phyloP scores from a whole-genome alignment of 2,113 vertebrate species.

The Rhynchomys soricoides region DNA sequence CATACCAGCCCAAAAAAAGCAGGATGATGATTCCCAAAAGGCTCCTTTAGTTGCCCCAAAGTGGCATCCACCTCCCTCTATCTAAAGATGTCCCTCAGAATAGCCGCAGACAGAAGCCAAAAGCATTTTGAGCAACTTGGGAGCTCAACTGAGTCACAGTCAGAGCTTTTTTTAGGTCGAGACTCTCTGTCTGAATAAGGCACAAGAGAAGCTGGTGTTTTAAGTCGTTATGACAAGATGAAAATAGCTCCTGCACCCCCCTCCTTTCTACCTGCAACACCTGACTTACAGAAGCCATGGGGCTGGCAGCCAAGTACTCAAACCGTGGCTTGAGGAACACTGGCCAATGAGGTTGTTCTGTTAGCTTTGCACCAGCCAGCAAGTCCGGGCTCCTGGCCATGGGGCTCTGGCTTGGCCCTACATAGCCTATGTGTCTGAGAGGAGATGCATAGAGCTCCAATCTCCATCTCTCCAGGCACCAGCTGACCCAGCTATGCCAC shows the following conservation, averaged over 20 bases:
- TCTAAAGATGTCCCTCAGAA: conserved; percentile 70
- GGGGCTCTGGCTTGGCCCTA: conserved; percentile 30
- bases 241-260: conserved; percentile 77
- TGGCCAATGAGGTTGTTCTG: conserved; percentile 44
- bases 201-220: conserved; percentile 79
- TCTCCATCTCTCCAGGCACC: not conserved
- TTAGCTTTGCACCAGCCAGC: conserved; percentile 58
- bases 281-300: conserved; percentile 59
- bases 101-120: conserved; percentile 64
- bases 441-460: conserved; percentile 64
- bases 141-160: conserved; percentile 73
- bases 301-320: not conserved
- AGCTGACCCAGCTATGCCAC: not conserved
- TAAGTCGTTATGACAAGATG: conserved; percentile 61
- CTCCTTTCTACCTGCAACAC: conserved; percentile 6
- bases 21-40: not conserved
- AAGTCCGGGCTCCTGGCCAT: not conserved
- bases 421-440: not conserved
- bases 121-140: conserved; percentile 57
- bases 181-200: conserved; percentile 75
- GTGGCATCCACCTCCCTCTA: conserved; percentile 42
- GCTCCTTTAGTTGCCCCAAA: conserved; percentile 67
- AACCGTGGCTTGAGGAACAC: conserved; percentile 27
- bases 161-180: conserved; percentile 71
- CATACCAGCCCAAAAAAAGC: not conserved